Base-by-base conservation (phyloP, 2,888 invertebrate species). In the Macroteleia sp. region DNA sequence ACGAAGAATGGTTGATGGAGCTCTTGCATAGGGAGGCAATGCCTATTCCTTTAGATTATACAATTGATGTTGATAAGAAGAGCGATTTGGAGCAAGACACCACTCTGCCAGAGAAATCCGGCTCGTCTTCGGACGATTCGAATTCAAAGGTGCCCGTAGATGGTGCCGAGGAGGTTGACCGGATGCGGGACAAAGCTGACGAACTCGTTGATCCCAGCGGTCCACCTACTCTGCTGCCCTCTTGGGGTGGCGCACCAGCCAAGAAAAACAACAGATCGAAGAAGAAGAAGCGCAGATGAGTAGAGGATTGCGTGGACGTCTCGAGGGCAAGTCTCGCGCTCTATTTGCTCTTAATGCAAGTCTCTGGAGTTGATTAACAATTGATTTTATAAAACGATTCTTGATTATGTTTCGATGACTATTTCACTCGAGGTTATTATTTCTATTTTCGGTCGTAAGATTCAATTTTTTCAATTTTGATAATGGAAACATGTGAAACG, bases 201-300 rank as follows among this genome's bases (percentile, higher is more conserved):
- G 14, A n/a, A n/a, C n/a, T n/a, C n/a, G n/a, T n/a, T n/a, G n/a
- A n/a, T n/a, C n/a, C n/a, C n/a, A n/a, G n/a, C n/a, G n/a, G n/a
- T n/a, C n/a, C n/a, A n/a, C n/a, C n/a, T n/a, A 62, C 14, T 14
- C n/a, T 28, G 50, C 19, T 41, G 17, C 77, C 42, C 17, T 50
- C 22, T 42, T 79, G 48, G 66, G 66, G 46, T n/a, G 48, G 30
- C 14, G 75, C 77, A 70, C 81, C 62, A 42, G 48, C 81, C 36
- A 90, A 88, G 81, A 91, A 90, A 81, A 82, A 82, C 82, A 85
- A 80, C 74, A 85, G 88, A 66, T 89, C 87, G 42, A 91, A 88
- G 79, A 91, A 90, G 77, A 91, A 91, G 87, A 90, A 88, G 82
- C 90, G 89, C 71, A 91, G 91, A 91, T 91, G 91, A 91, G 91